These are phyloP conservation scores for Acleris emargana DNA, from an alignment of 2,888 invertebrate genomes.

Conservation along the genomic window DNA sequence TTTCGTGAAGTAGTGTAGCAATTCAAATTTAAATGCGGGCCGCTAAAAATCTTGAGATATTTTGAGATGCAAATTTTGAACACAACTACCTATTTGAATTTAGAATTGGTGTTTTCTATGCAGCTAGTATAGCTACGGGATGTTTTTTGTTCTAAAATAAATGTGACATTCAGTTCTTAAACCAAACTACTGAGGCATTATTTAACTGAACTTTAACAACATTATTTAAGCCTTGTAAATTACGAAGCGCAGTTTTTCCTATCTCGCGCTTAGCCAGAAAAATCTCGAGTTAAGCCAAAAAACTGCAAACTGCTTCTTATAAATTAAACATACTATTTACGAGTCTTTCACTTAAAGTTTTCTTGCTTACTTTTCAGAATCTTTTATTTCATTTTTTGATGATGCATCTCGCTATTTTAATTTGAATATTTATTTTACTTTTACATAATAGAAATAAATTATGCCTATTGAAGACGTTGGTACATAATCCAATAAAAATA, in stretches of 20 bases:
- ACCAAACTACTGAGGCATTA: constrained; percentile 22
- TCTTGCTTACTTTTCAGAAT: too few species aligned
- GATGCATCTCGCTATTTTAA: not conserved
- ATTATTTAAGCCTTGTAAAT: constrained; percentile 63
- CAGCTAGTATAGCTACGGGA: too few species aligned
- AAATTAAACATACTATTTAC: constrained; percentile 77
- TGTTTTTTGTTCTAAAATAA: constrained; percentile 6
- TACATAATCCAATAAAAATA: too few species aligned
- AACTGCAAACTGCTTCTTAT: constrained; percentile 67
- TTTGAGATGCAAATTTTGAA: too few species aligned
- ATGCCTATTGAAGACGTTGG: too few species aligned
- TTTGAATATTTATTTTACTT: too few species aligned
- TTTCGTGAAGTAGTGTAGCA: not conserved
- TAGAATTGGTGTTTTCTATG: not conserved
- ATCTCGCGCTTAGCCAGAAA: constrained; percentile 48
- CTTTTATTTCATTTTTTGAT: too few species aligned
- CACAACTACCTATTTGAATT: too few species aligned
- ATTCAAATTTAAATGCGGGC: too few species aligned
- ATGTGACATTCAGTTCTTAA: constrained; percentile 17
- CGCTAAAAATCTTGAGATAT: too few species aligned
- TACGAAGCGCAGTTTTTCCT: constrained; percentile 49
- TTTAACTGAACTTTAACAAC: constrained; percentile 48
- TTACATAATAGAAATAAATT: too few species aligned
- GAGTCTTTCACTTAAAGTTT: constrained; percentile 51
- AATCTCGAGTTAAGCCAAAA: constrained; percentile 66